Evolutionary conservation across 2,113 vertebrate genomes (phyloP), one percentile per base, ranked within the genome.

Genomic region (Brachypodius melanocephalos): DNA sequence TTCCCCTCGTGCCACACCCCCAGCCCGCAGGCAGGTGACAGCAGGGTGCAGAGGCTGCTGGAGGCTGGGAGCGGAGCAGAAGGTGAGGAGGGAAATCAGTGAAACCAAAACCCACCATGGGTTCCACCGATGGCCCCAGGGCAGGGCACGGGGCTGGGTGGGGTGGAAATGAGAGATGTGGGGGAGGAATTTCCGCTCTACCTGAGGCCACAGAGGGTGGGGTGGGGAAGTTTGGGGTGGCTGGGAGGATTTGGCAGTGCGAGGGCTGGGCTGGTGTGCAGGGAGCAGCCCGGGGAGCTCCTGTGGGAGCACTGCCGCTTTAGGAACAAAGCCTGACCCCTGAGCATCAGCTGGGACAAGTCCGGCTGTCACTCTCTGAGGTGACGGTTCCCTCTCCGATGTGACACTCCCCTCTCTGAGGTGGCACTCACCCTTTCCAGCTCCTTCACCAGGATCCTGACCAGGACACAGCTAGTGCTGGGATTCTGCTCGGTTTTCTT

Each of bases 401-500:
- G 34, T 52, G 34, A 5, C n/a, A 14, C 6, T 42, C 4, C 5
- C 2, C 1, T 3, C 6, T 8, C 22, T 4, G 29, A 29, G 49
- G 28, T 6, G 12, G 8, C 43, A 68, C 97, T 91, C 95, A 99
- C 99, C 98, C 98, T 98, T 65, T 99, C 99, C 85, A 99, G 97
- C 88, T 99, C 99, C 93, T 98, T 98, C 75, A 99, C 98, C 75
- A 99, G 97, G 89, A 99, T 98, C 88, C 95, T 97, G 81, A 99
- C 97, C 95, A 99, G 90, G 72, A 98, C 73, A 2, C 98, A 97
- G 84, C 98, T 98, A 92, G 95, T 98, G 5, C 88, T 85, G 6
- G 98, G 98, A 62, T 98, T 98, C 81, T 98, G 97, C 55, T 98
- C 98, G 4, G 98, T 98, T 92, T 99, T 99, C 97, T 99, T 99